These are phyloP conservation scores for Prunella strophiata DNA, from an alignment of 2,797 vertebrate species.

Conservation along the genomic window DNA sequence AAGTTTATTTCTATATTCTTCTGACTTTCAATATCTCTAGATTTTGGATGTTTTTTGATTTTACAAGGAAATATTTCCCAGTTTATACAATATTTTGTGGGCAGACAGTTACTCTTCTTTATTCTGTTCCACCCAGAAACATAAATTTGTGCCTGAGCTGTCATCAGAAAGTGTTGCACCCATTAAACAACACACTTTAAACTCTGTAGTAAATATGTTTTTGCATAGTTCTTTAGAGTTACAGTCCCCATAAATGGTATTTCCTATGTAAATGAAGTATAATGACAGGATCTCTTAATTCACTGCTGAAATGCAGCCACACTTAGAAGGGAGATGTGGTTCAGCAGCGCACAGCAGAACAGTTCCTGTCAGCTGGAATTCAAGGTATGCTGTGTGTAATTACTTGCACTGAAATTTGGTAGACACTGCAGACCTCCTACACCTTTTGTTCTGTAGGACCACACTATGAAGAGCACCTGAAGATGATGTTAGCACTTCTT, in stretches of 20 bases:
- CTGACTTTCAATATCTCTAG: fast-evolving
- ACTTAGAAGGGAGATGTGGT: not conserved
- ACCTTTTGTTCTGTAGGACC: not conserved
- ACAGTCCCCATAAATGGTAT: not conserved
- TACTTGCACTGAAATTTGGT: not conserved
- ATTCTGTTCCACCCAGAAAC: not conserved
- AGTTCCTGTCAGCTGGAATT: not conserved
- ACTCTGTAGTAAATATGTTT: not conserved
- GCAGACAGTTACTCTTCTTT: not conserved
- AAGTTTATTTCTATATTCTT: not conserved
- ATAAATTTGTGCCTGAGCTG: not conserved
- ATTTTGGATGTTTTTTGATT: not conserved
- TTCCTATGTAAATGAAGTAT: not conserved
- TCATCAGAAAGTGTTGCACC: not conserved
- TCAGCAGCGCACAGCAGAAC: not conserved
- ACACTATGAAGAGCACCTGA: not conserved
- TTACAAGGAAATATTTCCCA: not conserved
- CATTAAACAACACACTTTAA: not conserved
- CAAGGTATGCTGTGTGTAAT: not conserved
- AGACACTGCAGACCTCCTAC: not conserved
- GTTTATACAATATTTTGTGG: not conserved
- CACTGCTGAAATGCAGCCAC: not conserved
- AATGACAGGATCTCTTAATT: not conserved
- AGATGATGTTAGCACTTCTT: not conserved
- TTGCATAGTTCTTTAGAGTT: not conserved